phyloP scores from a whole-genome alignment of 1,140 invertebrate genomes.

The Lordiphosa collinella region DNA sequence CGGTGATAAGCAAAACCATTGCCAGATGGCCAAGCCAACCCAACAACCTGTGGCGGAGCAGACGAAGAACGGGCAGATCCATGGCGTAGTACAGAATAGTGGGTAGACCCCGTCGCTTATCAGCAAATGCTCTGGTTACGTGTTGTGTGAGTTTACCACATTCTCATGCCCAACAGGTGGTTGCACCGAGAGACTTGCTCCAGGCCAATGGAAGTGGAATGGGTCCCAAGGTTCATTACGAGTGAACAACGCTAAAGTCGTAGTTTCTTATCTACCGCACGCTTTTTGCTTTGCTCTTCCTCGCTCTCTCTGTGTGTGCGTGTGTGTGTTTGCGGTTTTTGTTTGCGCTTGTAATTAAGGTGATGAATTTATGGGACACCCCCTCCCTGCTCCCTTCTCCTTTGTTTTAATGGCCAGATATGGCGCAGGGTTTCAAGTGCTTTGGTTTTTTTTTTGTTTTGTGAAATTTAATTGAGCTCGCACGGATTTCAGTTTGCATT shows the following conservation, averaged over 20 bases:
- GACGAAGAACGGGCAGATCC: conserved; percentile 8
- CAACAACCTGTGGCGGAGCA: conserved; percentile 1
- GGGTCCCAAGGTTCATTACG: conserved; percentile 59
- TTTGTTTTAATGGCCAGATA: conserved; percentile 35
- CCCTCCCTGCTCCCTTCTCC: neutral
- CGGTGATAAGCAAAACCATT: conserved; percentile 27
- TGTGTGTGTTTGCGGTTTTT: conserved; percentile 18
- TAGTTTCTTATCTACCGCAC: conserved; percentile 65
- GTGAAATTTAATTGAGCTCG: conserved; percentile 48
- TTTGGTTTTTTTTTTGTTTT: conserved; percentile 19
- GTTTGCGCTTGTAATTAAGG: conserved; percentile 63
- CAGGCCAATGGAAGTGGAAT: neutral
- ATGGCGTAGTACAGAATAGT: conserved; percentile 7
- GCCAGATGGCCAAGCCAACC: conserved; percentile 39
- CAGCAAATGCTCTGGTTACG: conserved; percentile 39
- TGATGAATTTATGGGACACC: conserved; percentile 64
- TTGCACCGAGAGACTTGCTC: conserved; percentile 49
- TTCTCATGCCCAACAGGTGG: conserved; percentile 53
- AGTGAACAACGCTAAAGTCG: conserved; percentile 17
- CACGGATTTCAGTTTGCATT: conserved; percentile 28
- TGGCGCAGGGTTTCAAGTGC: conserved; percentile 36
- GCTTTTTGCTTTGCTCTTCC: conserved; percentile 20
- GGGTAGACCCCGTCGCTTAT: neutral
- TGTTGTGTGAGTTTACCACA: conserved; percentile 28
- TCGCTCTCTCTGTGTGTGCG: neutral